A percentile compares a stretch with the other conserved stretches of the same genome.
phyloP scores from a whole-genome alignment of 2,797 vertebrate species.

The Knipowitschia caucasica region DNA sequence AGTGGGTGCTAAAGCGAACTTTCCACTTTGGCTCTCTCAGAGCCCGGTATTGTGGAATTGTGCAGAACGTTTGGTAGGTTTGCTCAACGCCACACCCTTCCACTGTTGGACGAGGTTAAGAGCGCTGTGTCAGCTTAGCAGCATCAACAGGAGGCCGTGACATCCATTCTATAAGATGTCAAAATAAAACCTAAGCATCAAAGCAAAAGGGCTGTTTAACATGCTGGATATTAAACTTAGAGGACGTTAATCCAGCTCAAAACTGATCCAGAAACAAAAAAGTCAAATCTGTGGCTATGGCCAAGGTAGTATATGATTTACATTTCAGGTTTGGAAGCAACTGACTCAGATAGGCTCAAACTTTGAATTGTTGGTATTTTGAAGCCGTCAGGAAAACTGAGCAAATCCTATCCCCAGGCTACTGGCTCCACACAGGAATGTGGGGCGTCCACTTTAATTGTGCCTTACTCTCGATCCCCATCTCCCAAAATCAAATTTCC shows the following conservation, averaged over 20 bases:
- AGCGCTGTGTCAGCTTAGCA: conserved; percentile 36
- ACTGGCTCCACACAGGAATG: conserved; percentile 67
- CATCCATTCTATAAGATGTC: conserved; percentile 29
- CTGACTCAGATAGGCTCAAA: conserved; percentile 63
- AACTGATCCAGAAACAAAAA: no score
- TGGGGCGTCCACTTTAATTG: conserved; percentile 59
- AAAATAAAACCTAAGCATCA: conserved; percentile 22
- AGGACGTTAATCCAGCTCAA: conserved; percentile 1
- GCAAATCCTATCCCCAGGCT: conserved; percentile 66
- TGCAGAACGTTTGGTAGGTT: conserved; percentile 42
- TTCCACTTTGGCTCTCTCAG: conserved; percentile 74
- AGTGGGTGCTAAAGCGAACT: conserved; percentile 75
- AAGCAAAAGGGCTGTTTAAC: conserved; percentile 6
- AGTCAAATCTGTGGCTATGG: neutral
- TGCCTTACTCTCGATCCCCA: conserved; percentile 57
- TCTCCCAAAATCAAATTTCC: conserved; percentile 67
- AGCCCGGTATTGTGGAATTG: conserved; percentile 56
- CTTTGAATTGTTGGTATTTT: conserved; percentile 60
- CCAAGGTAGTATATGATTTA: conserved; percentile 34
- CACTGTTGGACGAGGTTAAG: conserved; percentile 40
- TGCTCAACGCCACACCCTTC: conserved; percentile 49
- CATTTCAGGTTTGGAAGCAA: conserved; percentile 49
- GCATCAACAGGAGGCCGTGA: conserved; percentile 32
- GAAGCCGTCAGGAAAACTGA: conserved; percentile 61
- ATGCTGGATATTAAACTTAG: conserved; percentile 9